Conservation (phyloP, 2,797 vertebrate species). For the Rhynchonycteris naso region DNA sequence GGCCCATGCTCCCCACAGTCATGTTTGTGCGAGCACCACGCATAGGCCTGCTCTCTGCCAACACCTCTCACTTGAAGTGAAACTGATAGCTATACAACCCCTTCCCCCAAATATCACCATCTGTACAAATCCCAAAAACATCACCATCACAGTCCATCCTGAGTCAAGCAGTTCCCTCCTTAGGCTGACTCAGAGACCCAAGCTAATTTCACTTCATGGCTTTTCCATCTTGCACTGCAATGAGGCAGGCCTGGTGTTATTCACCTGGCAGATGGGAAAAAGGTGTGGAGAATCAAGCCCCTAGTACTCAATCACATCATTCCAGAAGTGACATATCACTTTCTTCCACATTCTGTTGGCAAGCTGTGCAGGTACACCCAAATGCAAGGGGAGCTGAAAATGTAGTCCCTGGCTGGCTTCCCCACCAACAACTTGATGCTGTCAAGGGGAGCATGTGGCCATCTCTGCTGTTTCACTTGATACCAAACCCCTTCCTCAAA, state of each 20-base stretch:
- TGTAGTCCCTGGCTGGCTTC: background rate
- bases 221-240: background rate
- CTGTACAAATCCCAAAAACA: too few relatives aligned
- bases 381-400: background rate
- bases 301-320: background rate
- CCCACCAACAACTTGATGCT: background rate
- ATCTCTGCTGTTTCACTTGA: background rate
- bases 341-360: background rate
- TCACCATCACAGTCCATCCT: background rate
- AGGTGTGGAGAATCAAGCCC: background rate
- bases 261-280: background rate
- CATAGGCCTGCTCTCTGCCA: background rate
- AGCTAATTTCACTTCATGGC: background rate
- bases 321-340: background rate
- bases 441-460: background rate
- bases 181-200: background rate
- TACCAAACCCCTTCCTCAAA: background rate
- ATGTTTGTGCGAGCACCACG: rapidly evolving
- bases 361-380: background rate
- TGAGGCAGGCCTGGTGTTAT: background rate
- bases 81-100: background rate
- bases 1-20: background rate
- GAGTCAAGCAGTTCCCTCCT: background rate
- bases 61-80: rapidly evolving
- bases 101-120: background rate